These are phyloP conservation scores for Bombus impatiens DNA, from an alignment of 1,140 invertebrate species.

Conservation along the genomic window DNA sequence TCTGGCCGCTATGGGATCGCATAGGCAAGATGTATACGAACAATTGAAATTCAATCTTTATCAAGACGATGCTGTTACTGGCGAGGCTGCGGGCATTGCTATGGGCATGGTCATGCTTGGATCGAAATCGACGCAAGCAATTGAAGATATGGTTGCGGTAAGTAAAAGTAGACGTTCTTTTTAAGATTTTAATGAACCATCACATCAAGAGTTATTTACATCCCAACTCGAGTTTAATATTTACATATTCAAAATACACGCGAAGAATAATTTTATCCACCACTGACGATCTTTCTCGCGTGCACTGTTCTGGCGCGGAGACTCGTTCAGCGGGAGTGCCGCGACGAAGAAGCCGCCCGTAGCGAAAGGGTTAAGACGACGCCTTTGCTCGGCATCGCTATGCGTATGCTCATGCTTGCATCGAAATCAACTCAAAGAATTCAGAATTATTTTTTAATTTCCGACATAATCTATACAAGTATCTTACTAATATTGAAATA, in stretches of 20 bases:
- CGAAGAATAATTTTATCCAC: not conserved
- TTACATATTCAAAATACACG: not conserved
- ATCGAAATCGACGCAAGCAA: slow-evolving; percentile 93
- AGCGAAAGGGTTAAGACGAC: no score
- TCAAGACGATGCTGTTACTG: slow-evolving; percentile 99
- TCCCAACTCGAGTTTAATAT: not conserved
- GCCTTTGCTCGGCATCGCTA: no score
- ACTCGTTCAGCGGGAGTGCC: no score
- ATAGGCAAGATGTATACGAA: slow-evolving; percentile 96
- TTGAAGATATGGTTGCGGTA: slow-evolving; percentile 97
- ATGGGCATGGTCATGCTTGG: slow-evolving; percentile 99
- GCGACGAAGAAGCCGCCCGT: no score
- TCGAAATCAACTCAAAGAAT: no score
- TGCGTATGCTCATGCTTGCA: no score
- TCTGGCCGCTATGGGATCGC: slow-evolving; percentile 98
- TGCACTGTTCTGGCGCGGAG: no score
- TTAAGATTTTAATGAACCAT: not conserved
- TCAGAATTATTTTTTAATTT: no score
- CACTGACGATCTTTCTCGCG: not conserved
- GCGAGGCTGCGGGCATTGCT: slow-evolving; percentile 98
- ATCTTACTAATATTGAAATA: no score
- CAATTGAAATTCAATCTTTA: slow-evolving; percentile 98
- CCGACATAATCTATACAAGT: no score
- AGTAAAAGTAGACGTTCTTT: slow-evolving; percentile 66
- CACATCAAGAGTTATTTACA: not conserved